phyloP scores from a whole-genome alignment of 2,113 vertebrate genomes.

The Equus quagga region DNA sequence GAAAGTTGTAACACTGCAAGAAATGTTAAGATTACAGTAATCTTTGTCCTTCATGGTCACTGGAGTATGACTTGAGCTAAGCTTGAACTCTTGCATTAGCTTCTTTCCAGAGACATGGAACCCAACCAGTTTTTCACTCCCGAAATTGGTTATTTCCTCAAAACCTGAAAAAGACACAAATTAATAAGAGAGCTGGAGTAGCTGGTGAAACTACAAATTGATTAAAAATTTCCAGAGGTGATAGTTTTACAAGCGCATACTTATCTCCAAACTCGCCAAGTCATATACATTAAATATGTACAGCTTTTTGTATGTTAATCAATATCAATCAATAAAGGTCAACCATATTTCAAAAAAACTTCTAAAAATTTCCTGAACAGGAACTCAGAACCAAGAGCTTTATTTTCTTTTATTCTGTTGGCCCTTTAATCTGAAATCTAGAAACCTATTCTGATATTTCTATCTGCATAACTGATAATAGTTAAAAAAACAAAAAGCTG shows the following conservation, averaged over 20 bases:
- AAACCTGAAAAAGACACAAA: not conserved
- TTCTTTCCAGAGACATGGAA: not conserved
- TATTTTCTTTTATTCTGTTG: not conserved
- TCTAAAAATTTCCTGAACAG: not conserved
- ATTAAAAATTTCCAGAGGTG: not conserved
- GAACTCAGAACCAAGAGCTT: slow-evolving; percentile 1
- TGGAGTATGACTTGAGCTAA: not conserved
- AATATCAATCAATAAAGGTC: not conserved
- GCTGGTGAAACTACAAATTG: not conserved
- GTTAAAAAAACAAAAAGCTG: not conserved
- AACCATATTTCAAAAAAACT: not conserved
- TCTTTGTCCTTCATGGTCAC: not conserved
- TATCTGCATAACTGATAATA: not conserved
- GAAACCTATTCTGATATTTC: not conserved
- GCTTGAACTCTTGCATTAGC: not conserved
- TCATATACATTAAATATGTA: not conserved
- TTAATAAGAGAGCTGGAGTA: not conserved
- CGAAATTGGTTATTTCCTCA: not conserved
- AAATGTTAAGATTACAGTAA: not conserved
- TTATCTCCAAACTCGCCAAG: not conserved
- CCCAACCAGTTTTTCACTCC: not conserved
- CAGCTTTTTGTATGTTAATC: not conserved
- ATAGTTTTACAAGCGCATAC: not conserved
- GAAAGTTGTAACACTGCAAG: not conserved
- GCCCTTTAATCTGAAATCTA: not conserved